Evolutionary conservation across 2,113 vertebrate genomes (phyloP).

Genomic region (Rhagologus leucostigma): DNA sequence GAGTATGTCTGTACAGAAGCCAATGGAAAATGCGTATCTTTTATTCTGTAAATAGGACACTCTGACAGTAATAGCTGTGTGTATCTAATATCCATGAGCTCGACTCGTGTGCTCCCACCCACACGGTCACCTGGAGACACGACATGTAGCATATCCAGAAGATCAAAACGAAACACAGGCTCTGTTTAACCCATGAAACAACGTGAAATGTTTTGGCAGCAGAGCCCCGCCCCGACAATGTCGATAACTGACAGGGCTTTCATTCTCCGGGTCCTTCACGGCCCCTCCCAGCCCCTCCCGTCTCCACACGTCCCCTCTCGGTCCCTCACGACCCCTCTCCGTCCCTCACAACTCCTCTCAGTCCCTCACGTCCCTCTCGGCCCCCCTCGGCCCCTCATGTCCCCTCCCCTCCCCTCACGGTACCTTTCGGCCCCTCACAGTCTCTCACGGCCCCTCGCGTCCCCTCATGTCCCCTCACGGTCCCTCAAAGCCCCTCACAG

Average conservation of each 20-base stretch:
- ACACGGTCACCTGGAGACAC: rapidly evolving
- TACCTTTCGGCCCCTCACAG: not conserved
- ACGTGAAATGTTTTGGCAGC: not conserved
- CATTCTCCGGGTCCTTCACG: not conserved
- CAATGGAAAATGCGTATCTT: not conserved
- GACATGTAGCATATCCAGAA: rapidly evolving
- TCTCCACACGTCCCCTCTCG: not conserved
- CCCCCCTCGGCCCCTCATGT: not conserved
- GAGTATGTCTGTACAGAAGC: not conserved
- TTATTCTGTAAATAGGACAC: not conserved
- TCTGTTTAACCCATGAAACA: not conserved
- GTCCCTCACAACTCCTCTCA: too few relatives aligned
- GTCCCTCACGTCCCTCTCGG: not conserved
- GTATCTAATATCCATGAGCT: not conserved
- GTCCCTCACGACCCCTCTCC: not conserved
- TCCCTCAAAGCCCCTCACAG: rapidly evolving
- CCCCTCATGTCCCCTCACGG: rapidly evolving
- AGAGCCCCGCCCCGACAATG: not conserved
- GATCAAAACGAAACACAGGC: not conserved
- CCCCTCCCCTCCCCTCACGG: rapidly evolving
- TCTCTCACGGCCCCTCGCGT: rapidly evolving
- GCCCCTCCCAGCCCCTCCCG: too few relatives aligned
- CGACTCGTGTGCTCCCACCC: not conserved
- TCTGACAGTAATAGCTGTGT: not conserved
- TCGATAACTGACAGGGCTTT: not conserved